Evolutionary conservation across 2,888 invertebrate species (phyloP), one percentile per base, ranked within the genome.

Genomic region (Magallana nippona): DNA sequence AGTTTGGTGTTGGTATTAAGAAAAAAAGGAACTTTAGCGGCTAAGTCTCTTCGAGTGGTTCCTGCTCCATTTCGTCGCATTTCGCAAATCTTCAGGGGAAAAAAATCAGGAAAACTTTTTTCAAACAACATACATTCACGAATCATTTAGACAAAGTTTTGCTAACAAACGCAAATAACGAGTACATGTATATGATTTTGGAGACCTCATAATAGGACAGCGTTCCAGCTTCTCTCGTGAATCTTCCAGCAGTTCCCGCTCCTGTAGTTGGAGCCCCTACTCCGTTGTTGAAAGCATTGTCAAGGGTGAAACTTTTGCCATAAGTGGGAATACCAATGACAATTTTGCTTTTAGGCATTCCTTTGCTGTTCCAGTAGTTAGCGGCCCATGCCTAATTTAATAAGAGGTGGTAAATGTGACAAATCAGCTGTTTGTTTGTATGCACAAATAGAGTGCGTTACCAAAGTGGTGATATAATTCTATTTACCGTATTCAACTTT

Each of bases 321-420:
- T 77, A 77, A 27, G 77, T 77, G 15, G 77, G 19, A 19, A 77
- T n/a, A 5, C 77, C 77, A 22, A 77, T 22, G 27, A 77, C 77
- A n/a, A 77, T 19, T 32, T 77, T 77, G 5, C 27, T 32, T 22
- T 32, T n/a, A 15, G 77, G 77, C 15, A 32, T 32, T 19, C 77
- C 77, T 22, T 19, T 15, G 19, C 27, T 15, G 15, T 17, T 15
- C 77, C 77, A 77, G 15, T 22, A 22, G 15, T 77, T 15, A 15
- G 77, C 77, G 15, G 77, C n/a, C 77, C 77, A 77, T 19, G 77
- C n/a, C 77, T 77, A 62, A 62, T 62, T n/a, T 44, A 44, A 8
- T 8, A 44, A 44, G 8, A 44, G 8, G 8, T 8, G 5, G 19
- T 62, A 19, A 62, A 19, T 8, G 13, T 19, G 62, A 62, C n/a